phyloP scores from a whole-genome alignment of 1,140 invertebrate genomes.

The Drosophila micromelanica region DNA sequence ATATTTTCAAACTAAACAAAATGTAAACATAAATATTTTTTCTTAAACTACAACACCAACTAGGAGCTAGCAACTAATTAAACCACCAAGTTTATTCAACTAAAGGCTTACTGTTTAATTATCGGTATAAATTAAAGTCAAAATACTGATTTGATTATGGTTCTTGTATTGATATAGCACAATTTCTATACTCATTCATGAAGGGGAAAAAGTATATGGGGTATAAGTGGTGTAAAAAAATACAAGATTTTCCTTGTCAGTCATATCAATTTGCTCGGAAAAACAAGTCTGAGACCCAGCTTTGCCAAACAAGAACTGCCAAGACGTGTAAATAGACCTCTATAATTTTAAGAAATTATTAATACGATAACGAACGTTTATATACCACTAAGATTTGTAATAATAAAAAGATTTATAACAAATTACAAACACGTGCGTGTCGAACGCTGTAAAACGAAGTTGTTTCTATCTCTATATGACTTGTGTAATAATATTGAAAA shows the following conservation, averaged over 20 bases:
- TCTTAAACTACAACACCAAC: neutral
- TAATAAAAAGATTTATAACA: too few relatives aligned
- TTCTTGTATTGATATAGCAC: neutral
- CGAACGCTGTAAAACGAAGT: too few relatives aligned
- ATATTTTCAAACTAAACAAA: too few relatives aligned
- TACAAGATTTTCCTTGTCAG: neutral
- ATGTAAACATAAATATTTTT: neutral
- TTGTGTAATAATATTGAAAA: too few relatives aligned
- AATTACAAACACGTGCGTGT: too few relatives aligned
- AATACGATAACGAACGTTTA: too few relatives aligned
- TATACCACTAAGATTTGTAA: too few relatives aligned
- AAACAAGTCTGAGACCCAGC: neutral
- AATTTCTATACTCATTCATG: neutral
- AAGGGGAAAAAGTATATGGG: too few relatives aligned
- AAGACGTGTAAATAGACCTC: neutral
- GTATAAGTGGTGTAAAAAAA: too few relatives aligned
- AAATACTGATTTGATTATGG: neutral
- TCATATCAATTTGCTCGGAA: conserved; percentile 1
- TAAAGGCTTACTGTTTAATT: neutral
- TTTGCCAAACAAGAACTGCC: neutral
- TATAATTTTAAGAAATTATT: conserved; percentile 13
- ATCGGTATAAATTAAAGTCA: neutral
- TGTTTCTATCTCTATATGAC: too few relatives aligned
- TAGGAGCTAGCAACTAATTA: neutral
- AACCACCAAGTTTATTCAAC: neutral